Conservation (phyloP, 1,140 invertebrate species). For the Coenobita brevimanus region DNA sequence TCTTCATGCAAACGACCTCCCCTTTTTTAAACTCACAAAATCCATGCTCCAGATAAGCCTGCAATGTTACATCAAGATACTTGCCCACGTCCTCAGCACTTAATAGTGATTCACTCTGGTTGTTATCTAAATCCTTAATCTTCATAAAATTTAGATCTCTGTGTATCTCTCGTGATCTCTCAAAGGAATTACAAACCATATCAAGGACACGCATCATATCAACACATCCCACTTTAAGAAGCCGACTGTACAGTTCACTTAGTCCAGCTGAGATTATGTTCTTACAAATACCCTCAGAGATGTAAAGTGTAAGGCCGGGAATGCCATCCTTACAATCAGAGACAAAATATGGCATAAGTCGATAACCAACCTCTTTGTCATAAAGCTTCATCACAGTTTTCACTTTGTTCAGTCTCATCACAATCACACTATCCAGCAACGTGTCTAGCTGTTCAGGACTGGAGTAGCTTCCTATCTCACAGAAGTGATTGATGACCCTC, state of each 20-base stretch:
- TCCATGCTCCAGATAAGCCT: constrained; percentile 24
- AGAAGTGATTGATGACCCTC: constrained; percentile 28
- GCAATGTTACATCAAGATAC: background rate
- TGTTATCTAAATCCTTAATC: background rate
- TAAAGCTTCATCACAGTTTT: background rate
- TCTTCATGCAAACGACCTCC: constrained; percentile 42
- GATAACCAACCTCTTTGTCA: background rate
- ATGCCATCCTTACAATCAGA: background rate
- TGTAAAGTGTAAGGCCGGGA: background rate
- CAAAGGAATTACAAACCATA: background rate
- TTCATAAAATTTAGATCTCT: background rate
- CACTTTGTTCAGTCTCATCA: background rate
- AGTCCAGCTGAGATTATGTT: background rate
- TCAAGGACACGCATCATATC: background rate
- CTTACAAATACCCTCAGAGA: background rate
- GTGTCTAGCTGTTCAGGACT: background rate
- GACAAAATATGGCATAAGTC: background rate
- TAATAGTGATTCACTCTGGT: background rate
- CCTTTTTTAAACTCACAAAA: constrained; percentile 18
- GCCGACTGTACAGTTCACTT: background rate
- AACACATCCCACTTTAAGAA: background rate
- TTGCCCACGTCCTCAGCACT: background rate
- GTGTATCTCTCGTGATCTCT: constrained; percentile 4
- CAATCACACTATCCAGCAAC: background rate
- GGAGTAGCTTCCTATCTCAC: background rate